Conservation (phyloP, 2,113 vertebrate genomes). For the Petromus typicus region DNA sequence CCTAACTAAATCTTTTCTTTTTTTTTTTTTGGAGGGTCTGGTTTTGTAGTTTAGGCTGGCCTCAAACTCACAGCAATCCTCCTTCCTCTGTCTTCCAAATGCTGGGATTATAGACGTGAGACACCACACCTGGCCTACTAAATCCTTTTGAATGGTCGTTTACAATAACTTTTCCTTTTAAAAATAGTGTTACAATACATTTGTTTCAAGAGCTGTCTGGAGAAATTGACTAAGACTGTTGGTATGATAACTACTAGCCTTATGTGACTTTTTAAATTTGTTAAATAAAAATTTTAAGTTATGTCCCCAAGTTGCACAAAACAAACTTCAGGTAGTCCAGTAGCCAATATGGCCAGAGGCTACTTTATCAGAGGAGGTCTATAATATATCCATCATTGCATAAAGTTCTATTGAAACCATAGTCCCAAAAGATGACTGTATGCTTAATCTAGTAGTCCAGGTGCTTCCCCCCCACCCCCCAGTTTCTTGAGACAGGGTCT, state of each 20-base stretch:
- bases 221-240: neutral
- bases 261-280: slow-evolving; percentile 8
- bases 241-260: neutral
- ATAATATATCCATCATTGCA: neutral
- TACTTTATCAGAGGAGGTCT: neutral
- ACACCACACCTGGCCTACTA: neutral
- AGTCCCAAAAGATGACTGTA: slow-evolving; percentile 17
- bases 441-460: neutral
- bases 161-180: no score
- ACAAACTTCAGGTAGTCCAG: neutral
- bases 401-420: neutral
- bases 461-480: no score
- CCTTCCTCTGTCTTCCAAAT: neutral
- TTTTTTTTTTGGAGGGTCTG: no score
- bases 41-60: no score
- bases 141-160: no score
- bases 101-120: neutral
- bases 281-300: slow-evolving; percentile 17
- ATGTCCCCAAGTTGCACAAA: neutral
- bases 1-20: no score
- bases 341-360: neutral
- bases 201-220: no score
- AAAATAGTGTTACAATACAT: no score
- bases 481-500: neutral
- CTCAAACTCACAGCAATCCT: no score